Conservation (phyloP, 1,140 invertebrate genomes). For the Meloidogyne exigua region DNA sequence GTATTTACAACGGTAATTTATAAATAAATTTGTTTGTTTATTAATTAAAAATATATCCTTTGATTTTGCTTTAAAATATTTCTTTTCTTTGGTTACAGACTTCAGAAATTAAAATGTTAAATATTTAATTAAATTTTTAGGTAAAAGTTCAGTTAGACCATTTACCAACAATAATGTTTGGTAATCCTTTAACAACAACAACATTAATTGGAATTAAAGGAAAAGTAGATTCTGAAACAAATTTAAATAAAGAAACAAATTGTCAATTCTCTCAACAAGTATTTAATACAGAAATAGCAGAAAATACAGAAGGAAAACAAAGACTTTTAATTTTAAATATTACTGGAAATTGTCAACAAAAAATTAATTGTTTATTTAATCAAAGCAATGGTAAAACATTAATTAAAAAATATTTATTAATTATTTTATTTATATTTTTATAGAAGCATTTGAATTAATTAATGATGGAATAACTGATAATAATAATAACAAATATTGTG, state of each 20-base stretch:
- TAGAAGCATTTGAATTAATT: conserved; percentile 57
- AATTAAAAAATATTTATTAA: too few species aligned
- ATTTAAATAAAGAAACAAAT: background rate
- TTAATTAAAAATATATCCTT: too few species aligned
- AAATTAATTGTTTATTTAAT: conserved; percentile 35
- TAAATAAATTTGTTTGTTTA: too few species aligned
- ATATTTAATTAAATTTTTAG: background rate
- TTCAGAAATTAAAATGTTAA: too few species aligned
- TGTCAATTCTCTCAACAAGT: conserved; percentile 49
- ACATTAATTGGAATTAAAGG: conserved; percentile 19
- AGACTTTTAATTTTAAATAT: conserved; percentile 42
- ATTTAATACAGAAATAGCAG: conserved; percentile 52
- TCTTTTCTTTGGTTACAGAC: too few species aligned
- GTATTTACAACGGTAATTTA: background rate
- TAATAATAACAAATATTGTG: conserved; percentile 33
- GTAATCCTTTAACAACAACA: conserved; percentile 16
- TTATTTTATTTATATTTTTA: background rate
- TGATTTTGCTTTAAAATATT: too few species aligned
- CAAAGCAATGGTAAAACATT: conserved; percentile 36
- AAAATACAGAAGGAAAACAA: conserved; percentile 44
- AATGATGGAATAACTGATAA: conserved; percentile 26
- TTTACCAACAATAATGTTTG: background rate
- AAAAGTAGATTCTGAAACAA: conserved; percentile 5
- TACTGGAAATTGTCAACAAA: conserved; percentile 27
- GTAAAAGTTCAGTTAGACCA: background rate